Percentiles rank a stretch among this genome's conserved stretches.
Conservation (phyloP, 2,888 invertebrate genomes). For the Thera britannica region DNA sequence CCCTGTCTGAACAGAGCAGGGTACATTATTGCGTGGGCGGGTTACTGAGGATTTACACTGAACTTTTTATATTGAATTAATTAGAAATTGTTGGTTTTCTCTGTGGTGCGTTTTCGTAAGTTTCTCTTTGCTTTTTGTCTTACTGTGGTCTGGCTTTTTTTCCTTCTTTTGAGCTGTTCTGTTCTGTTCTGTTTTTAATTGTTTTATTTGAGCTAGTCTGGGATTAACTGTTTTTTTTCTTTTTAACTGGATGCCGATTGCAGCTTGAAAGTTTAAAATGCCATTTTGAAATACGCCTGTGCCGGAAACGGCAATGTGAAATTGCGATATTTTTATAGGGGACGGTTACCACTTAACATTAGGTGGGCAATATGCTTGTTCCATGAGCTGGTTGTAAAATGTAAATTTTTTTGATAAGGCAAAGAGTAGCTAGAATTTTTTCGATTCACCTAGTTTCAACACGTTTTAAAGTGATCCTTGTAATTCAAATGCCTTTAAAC, state of each 20-base stretch:
- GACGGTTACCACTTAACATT: background rate
- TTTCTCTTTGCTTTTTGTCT: background rate
- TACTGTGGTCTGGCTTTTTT: background rate
- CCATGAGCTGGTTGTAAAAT: too few species aligned
- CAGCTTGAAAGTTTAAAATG: background rate
- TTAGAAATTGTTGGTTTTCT: slow-evolving; percentile 25
- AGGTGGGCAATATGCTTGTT: background rate
- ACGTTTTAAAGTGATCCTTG: too few species aligned
- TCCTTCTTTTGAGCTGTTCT: background rate
- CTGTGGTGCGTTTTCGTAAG: slow-evolving; percentile 3
- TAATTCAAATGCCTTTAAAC: too few species aligned
- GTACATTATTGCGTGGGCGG: slow-evolving; percentile 1
- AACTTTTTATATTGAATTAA: slow-evolving; percentile 27
- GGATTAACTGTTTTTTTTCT: background rate
- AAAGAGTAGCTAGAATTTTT: too few species aligned
- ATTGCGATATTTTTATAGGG: background rate
- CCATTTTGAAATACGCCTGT: background rate
- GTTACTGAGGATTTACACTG: slow-evolving; percentile 2
- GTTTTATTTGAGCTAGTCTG: background rate
- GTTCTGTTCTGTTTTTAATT: background rate
- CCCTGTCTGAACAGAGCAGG: background rate
- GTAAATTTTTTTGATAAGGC: too few species aligned
- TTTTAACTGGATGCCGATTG: background rate
- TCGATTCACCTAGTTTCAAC: too few species aligned
- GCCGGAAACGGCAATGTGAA: background rate